Evolutionary conservation across 1,140 invertebrate species (phyloP).

Genomic region (Philopotamus ludificatus): DNA sequence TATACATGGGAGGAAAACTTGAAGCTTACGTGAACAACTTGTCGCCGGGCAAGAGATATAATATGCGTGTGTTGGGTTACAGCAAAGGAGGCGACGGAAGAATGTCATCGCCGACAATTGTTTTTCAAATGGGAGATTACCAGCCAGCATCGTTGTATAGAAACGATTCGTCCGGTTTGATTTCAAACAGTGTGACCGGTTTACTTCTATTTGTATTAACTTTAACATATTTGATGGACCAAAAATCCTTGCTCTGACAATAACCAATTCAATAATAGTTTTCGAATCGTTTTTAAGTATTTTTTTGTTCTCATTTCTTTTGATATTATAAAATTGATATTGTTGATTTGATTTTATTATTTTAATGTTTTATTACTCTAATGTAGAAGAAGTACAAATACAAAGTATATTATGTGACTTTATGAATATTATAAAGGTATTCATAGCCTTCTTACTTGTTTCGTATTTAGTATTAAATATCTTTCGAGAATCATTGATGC

Average conservation of each 20-base stretch:
- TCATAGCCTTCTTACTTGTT: too few species aligned
- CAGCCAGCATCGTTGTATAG: constrained; percentile 51
- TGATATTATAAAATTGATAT: too few species aligned
- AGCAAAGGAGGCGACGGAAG: constrained; percentile 92
- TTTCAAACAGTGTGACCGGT: neutral
- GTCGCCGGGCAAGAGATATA: constrained; percentile 82
- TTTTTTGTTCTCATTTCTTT: neutral
- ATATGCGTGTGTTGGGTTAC: constrained; percentile 86
- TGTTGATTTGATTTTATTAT: too few species aligned
- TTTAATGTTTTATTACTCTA: too few species aligned
- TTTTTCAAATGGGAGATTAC: constrained; percentile 80
- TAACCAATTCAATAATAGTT: neutral
- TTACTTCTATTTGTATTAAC: neutral
- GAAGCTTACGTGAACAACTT: constrained; percentile 77
- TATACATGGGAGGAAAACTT: constrained; percentile 72
- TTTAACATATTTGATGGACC: neutral
- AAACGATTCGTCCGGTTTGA: neutral
- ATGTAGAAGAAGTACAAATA: too few species aligned
- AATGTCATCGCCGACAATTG: constrained; percentile 88
- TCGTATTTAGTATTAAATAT: too few species aligned
- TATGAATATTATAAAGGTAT: too few species aligned
- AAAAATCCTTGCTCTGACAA: neutral
- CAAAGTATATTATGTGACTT: too few species aligned
- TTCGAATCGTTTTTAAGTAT: neutral
- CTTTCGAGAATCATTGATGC: too few species aligned